phyloP scores from a whole-genome alignment of 2,888 invertebrate species.

The Andrena hattorfiana region DNA sequence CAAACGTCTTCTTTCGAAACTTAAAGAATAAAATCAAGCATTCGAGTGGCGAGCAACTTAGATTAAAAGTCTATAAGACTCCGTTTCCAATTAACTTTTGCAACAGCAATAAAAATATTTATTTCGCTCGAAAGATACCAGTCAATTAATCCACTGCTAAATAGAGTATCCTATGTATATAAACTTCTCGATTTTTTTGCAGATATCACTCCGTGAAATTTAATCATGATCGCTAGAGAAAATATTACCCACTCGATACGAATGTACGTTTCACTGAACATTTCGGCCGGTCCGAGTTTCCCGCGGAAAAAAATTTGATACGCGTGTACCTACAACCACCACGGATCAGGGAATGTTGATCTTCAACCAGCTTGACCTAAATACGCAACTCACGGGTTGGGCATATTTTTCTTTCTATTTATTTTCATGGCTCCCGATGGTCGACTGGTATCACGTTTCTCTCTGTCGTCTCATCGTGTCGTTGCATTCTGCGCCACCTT shows the following conservation, averaged over 20 bases:
- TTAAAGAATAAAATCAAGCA: not conserved
- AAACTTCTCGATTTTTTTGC: slow-evolving; percentile 11
- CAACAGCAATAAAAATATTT: not conserved
- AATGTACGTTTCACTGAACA: slow-evolving; percentile 47
- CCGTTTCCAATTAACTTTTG: not conserved
- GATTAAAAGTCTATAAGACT: not conserved
- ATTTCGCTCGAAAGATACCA: not conserved
- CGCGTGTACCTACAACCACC: slow-evolving; percentile 25
- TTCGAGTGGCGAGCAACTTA: not conserved
- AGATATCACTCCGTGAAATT: slow-evolving; percentile 19
- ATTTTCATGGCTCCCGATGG: slow-evolving; percentile 56
- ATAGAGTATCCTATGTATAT: slow-evolving; percentile 1
- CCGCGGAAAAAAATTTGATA: slow-evolving; percentile 58
- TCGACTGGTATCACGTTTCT: slow-evolving; percentile 56
- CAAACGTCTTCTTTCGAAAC: not conserved
- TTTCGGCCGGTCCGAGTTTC: slow-evolving; percentile 42
- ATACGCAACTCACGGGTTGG: slow-evolving; percentile 50
- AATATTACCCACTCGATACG: slow-evolving; percentile 38
- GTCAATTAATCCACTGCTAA: not conserved
- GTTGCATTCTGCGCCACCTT: slow-evolving; percentile 20
- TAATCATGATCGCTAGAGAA: slow-evolving; percentile 29
- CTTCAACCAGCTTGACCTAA: slow-evolving; percentile 62
- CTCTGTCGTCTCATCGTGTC: slow-evolving; percentile 37
- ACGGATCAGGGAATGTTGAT: slow-evolving; percentile 44
- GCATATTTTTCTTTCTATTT: slow-evolving; percentile 65